Evolutionary conservation across 2,797 vertebrate species (phyloP).

Genomic region (Psittacula echo): DNA sequence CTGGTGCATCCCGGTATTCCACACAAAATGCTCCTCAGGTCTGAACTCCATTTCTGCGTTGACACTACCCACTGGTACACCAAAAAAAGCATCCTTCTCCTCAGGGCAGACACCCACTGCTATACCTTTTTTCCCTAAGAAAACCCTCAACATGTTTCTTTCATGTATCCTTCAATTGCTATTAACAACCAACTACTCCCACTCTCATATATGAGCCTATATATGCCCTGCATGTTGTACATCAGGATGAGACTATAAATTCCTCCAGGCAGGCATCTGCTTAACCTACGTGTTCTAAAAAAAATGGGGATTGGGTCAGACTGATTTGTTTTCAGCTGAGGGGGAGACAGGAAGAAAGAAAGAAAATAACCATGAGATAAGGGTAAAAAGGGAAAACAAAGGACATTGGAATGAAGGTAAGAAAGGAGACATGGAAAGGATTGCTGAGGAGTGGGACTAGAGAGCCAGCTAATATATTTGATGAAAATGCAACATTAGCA

Average conservation of each 20-base stretch:
- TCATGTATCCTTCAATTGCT: not conserved
- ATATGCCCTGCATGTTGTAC: not conserved
- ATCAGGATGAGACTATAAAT: conserved; percentile 27
- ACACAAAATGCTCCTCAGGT: not conserved
- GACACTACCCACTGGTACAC: not conserved
- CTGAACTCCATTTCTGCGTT: not conserved
- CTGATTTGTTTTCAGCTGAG: not conserved
- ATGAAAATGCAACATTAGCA: conserved; percentile 68
- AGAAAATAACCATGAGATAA: not conserved
- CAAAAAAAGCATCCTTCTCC: conserved; percentile 27
- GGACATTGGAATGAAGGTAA: not conserved
- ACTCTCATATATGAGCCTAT: not conserved
- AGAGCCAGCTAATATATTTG: not conserved
- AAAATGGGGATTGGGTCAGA: conserved; percentile 21
- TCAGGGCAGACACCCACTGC: not conserved
- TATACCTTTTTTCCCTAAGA: not conserved
- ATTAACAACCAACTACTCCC: conserved; percentile 40
- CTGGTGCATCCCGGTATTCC: not conserved
- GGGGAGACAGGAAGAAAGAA: not conserved
- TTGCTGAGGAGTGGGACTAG: not conserved
- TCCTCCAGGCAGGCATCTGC: conserved; percentile 54
- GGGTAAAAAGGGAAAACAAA: not conserved
- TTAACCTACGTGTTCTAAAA: conserved; percentile 16
- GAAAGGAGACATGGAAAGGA: not conserved
- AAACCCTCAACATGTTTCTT: conserved; percentile 9